These are phyloP conservation scores for Emmelina monodactyla DNA, from an alignment of 2,888 invertebrate species.

Conservation along the genomic window DNA sequence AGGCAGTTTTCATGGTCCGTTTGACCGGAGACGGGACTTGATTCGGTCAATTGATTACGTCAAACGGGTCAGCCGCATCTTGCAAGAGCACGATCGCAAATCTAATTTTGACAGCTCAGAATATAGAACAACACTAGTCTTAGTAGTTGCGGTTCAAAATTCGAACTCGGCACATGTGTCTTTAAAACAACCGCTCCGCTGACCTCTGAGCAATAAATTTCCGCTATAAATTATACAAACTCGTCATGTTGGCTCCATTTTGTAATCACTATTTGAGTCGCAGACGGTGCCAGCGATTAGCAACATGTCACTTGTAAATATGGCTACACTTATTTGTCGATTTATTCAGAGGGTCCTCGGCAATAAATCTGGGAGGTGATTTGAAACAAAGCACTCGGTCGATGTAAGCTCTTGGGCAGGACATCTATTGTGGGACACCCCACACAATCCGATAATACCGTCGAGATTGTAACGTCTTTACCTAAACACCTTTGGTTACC, in stretches of 20 bases:
- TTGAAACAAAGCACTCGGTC: slow-evolving; percentile 61
- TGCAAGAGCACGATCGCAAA: slow-evolving; percentile 14
- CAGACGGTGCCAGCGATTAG: slow-evolving; percentile 57
- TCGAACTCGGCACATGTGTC: slow-evolving; percentile 26
- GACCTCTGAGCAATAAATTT: slow-evolving; percentile 45
- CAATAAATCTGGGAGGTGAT: slow-evolving; percentile 63
- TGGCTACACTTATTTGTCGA: slow-evolving; percentile 63
- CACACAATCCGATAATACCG: slow-evolving; percentile 63
- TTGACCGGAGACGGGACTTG: slow-evolving; percentile 34
- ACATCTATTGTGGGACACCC: slow-evolving; percentile 57
- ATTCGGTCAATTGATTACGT: slow-evolving; percentile 37
- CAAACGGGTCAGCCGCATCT: too few relatives aligned
- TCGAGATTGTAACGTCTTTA: slow-evolving; percentile 59
- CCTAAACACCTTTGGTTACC: slow-evolving; percentile 50
- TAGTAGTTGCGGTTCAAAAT: too few relatives aligned
- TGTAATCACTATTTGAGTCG: slow-evolving; percentile 51
- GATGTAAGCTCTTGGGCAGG: slow-evolving; percentile 54
- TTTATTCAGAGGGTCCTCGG: slow-evolving; percentile 50
- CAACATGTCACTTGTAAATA: slow-evolving; percentile 63
- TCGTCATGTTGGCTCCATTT: slow-evolving; percentile 53
- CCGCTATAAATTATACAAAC: slow-evolving; percentile 55
- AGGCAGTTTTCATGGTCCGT: slow-evolving; percentile 33
- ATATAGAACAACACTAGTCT: too few relatives aligned
- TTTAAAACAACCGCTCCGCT: slow-evolving; percentile 26
- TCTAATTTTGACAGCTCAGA: too few relatives aligned